Evolutionary conservation across 2,113 vertebrate genomes (phyloP).

Genomic region (Tonatia bakeri): DNA sequence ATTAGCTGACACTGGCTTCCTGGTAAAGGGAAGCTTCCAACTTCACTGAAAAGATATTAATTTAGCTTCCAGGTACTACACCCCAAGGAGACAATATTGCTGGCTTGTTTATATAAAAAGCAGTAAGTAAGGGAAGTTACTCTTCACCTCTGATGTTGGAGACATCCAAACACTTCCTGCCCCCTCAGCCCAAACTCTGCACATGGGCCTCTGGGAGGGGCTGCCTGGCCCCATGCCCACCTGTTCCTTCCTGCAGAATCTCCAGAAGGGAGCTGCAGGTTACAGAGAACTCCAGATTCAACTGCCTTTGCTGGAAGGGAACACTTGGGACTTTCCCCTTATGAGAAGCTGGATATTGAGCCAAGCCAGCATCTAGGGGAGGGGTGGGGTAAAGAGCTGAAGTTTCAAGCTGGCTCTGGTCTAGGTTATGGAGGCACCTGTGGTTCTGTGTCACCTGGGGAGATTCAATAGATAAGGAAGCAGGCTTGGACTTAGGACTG

Average conservation of each 20-base stretch:
- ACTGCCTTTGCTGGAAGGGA: background rate
- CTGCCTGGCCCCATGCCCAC: no score
- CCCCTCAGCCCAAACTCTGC: background rate
- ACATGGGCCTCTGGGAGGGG: background rate
- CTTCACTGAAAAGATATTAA: slow-evolving; percentile 45
- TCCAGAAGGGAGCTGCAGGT: background rate
- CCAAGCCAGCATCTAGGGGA: no score
- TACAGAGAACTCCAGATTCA: background rate
- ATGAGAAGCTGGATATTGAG: background rate
- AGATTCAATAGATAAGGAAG: background rate
- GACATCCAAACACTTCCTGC: background rate
- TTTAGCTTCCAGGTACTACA: slow-evolving; percentile 22
- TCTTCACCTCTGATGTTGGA: background rate
- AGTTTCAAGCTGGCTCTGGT: background rate
- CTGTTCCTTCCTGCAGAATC: background rate
- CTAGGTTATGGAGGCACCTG: background rate
- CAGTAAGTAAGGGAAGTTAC: background rate
- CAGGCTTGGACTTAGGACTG: background rate
- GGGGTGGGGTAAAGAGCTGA: background rate
- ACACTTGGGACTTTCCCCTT: background rate
- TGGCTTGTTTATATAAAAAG: background rate
- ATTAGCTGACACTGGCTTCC: background rate
- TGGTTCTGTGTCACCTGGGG: background rate
- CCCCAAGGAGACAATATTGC: background rate
- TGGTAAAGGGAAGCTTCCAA: background rate